phyloP scores from a whole-genome alignment of 2,797 vertebrate species.

The Mormyrops attenuatus region DNA sequence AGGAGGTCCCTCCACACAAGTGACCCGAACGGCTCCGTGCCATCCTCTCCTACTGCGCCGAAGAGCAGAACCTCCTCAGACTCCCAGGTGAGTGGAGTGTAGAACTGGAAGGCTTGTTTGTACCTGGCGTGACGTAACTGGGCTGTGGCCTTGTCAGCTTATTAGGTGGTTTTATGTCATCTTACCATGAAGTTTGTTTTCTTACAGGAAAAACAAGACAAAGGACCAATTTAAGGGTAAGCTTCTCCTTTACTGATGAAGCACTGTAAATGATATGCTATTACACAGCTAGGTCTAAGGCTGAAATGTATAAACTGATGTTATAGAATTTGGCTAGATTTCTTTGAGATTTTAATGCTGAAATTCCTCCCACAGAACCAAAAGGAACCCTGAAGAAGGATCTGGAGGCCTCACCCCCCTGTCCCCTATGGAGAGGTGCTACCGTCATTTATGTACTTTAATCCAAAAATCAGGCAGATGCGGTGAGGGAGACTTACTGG shows the following conservation, averaged over 20 bases:
- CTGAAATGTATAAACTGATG: not conserved
- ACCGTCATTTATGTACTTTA: slow-evolving; percentile 27
- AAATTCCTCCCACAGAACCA: not conserved
- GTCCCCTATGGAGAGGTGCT: not conserved
- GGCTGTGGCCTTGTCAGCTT: not conserved
- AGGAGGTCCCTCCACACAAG: slow-evolving; percentile 66
- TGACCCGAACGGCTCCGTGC: slow-evolving; percentile 65
- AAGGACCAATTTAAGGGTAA: not conserved
- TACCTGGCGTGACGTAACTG: not conserved
- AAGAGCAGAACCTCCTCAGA: slow-evolving; percentile 53
- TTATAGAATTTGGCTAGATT: not conserved
- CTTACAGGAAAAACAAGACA: slow-evolving; percentile 1
- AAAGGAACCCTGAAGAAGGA: not conserved
- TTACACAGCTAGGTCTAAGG: not conserved
- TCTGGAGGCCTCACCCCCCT: not conserved
- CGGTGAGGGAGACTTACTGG: not conserved
- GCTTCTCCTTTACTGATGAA: not conserved
- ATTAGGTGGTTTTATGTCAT: not conserved
- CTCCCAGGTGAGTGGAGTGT: slow-evolving; percentile 43
- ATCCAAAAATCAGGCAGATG: slow-evolving; percentile 15
- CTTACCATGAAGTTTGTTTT: not conserved
- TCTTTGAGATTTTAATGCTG: not conserved
- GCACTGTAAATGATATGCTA: not conserved
- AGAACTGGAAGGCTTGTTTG: not conserved
- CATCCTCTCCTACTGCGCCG: slow-evolving; percentile 51